A percentile compares a stretch with the other conserved stretches of the same genome.
These are phyloP conservation scores for Tortricodes alternella DNA, from an alignment of 2,888 invertebrate genomes.

Conservation along the genomic window DNA sequence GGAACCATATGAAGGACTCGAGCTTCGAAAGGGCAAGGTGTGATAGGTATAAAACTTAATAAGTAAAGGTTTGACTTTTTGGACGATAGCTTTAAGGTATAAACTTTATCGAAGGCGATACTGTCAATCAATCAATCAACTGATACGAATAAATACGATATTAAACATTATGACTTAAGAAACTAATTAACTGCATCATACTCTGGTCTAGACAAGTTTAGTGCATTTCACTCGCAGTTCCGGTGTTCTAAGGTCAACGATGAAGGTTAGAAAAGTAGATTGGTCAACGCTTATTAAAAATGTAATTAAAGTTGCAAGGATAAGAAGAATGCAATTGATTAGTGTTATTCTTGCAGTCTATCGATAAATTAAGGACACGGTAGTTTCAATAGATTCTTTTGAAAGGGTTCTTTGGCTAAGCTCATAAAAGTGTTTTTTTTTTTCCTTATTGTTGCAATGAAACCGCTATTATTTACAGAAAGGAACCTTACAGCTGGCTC, in stretches of 20 bases:
- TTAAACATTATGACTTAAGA: background rate
- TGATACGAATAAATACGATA: background rate
- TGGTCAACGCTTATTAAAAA: slow-evolving; percentile 34
- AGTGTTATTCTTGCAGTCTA: slow-evolving; percentile 11
- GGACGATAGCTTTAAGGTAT: too few relatives aligned
- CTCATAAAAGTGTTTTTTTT: background rate
- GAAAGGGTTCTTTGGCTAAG: background rate
- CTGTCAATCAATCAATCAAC: too few relatives aligned
- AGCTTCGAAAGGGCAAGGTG: slow-evolving; percentile 12
- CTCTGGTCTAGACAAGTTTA: slow-evolving; percentile 30
- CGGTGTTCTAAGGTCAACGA: slow-evolving; percentile 52
- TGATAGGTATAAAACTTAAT: too few relatives aligned
- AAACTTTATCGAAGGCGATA: too few relatives aligned
- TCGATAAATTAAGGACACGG: slow-evolving; percentile 10
- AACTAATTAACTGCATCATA: slow-evolving; percentile 40
- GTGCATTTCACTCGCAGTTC: slow-evolving; percentile 48
- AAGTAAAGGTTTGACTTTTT: too few relatives aligned
- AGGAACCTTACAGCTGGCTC: slow-evolving; percentile 17
- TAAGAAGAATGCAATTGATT: slow-evolving; percentile 26
- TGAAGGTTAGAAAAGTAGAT: slow-evolving; percentile 58
- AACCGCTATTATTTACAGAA: background rate
- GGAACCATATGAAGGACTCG: slow-evolving; percentile 37
- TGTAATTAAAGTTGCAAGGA: slow-evolving; percentile 19
- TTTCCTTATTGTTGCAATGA: background rate
- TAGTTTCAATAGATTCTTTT: background rate